phyloP scores from a whole-genome alignment of 2,888 invertebrate species.

The Glaucopsyche alexis region DNA sequence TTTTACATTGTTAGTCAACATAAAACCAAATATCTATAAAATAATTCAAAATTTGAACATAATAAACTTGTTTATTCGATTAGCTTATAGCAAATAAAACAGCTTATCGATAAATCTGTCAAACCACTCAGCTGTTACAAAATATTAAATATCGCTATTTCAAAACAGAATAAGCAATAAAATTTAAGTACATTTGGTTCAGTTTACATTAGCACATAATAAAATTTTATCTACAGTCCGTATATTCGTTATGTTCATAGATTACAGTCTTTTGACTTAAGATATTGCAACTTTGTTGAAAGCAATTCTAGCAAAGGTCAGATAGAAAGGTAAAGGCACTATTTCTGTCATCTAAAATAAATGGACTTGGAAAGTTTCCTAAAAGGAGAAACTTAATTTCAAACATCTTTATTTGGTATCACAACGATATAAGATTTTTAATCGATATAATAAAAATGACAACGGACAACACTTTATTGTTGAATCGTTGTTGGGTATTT shows the following conservation, averaged over 20 bases:
- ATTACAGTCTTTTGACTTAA: background rate
- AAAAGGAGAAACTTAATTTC: conserved; percentile 9
- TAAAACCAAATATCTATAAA: background rate
- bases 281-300: conserved; percentile 25
- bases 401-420: conserved; percentile 10
- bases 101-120: conserved; percentile 20
- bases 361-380: conserved; percentile 3
- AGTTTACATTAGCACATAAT: conserved; percentile 21
- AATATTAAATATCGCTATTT: conserved; percentile 15
- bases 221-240: conserved; percentile 14
- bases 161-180: conserved; percentile 10
- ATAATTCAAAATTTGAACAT: background rate
- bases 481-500: background rate
- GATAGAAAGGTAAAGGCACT: conserved; percentile 11
- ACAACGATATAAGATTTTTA: background rate
- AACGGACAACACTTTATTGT: conserved; percentile 2
- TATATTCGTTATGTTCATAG: conserved; percentile 7
- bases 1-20: background rate
- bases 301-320: conserved; percentile 7
- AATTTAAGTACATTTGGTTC: conserved; percentile 19
- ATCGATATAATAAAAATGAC: conserved; percentile 2
- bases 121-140: conserved; percentile 11
- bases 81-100: background rate
- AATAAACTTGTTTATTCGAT: conserved; percentile 17
- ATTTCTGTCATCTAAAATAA: conserved; percentile 13